Conservation (phyloP, 2,888 invertebrate species). For the Ectropis crepuscularia region DNA sequence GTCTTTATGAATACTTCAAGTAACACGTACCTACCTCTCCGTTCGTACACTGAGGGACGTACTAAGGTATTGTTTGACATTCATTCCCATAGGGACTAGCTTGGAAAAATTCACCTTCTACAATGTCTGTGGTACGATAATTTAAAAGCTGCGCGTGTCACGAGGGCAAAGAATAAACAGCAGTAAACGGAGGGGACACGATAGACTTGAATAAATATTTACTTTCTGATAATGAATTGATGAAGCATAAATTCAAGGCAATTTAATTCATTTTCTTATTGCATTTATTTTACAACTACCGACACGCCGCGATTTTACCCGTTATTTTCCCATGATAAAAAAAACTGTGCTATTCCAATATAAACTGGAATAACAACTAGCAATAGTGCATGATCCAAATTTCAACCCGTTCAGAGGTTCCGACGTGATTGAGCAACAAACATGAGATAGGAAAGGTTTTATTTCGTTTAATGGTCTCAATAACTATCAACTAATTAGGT, state of each 20-base stretch:
- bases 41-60: constrained; percentile 52
- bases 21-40: constrained; percentile 57
- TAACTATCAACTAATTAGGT: too few relatives aligned
- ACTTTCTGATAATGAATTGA: constrained; percentile 16
- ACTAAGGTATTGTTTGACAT: constrained; percentile 29
- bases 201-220: constrained; percentile 18
- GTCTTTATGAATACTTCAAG: constrained; percentile 71
- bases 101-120: constrained; percentile 27
- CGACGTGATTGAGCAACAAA: too few relatives aligned
- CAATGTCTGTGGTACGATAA: constrained; percentile 1
- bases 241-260: background rate
- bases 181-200: constrained; percentile 11
- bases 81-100: constrained; percentile 30
- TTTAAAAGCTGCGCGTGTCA: constrained; percentile 18
- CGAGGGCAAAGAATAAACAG: constrained; percentile 12
- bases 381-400: too few relatives aligned
- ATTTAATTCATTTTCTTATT: background rate
- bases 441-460: too few relatives aligned
- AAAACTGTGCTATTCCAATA: too few relatives aligned
- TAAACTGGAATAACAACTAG: too few relatives aligned
- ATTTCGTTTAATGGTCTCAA: too few relatives aligned
- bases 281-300: background rate
- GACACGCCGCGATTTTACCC: background rate
- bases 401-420: too few relatives aligned
- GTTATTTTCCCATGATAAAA: too few relatives aligned